Evolutionary conservation across 2,113 vertebrate species (phyloP).

Genomic region (Ceyx margarethae): DNA sequence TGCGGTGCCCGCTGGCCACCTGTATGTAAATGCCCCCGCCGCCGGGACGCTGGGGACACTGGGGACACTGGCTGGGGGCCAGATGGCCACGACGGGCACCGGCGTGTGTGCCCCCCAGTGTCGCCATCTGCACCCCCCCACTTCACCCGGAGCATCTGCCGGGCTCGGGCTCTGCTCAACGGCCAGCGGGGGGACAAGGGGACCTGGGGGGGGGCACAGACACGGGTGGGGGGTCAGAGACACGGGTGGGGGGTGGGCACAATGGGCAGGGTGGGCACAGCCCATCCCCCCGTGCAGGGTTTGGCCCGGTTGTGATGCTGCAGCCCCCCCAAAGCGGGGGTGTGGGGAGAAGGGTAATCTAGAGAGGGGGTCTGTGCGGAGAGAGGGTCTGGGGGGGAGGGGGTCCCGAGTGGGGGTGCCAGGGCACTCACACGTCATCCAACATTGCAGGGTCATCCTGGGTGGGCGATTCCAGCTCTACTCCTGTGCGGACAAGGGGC

Average conservation of each 20-base stretch:
- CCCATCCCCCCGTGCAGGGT: neutral
- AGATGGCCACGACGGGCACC: neutral
- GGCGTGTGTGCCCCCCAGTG: neutral
- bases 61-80: neutral
- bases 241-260: too few species aligned
- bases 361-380: too few species aligned
- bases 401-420: too few species aligned
- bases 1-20: constrained; percentile 75
- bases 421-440: constrained; percentile 80
- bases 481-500: constrained; percentile 66
- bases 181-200: neutral
- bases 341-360: too few species aligned
- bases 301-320: too few species aligned
- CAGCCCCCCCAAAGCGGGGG: too few species aligned
- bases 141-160: neutral
- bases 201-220: neutral
- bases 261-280: neutral
- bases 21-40: constrained; percentile 84
- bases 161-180: neutral
- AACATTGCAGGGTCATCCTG: constrained; percentile 74
- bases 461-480: constrained; percentile 82
- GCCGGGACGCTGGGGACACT: neutral
- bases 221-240: neutral
- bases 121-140: constrained; percentile 53
- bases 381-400: too few species aligned